Base-by-base conservation (phyloP, 2,797 vertebrate species). In the Argentina silus region DNA sequence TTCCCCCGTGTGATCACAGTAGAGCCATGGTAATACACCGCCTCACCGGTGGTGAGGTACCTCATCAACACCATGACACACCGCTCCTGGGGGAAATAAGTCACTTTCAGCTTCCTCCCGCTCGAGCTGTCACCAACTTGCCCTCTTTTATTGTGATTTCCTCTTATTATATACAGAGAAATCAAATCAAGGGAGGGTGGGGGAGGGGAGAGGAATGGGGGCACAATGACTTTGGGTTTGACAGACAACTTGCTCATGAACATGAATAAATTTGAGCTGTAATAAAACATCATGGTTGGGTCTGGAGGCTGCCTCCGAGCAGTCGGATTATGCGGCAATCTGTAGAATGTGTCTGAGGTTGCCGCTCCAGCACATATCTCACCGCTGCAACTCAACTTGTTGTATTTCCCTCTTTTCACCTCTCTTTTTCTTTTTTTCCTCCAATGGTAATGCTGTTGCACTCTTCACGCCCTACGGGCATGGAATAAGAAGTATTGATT, bases 41-140 rank as follows among this genome's bases (percentile, higher is more conserved):
- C 80, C 69, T n/a, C n/a, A n/a, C 65, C 78, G 15, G 75, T 78
- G 44, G 87, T 83, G 85, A 92, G 81, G 89, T 70, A 21, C 79
- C 86, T 84, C 89, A 84, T 84, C 81, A 62, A 81, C 78, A 86
- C 76, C 83, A 83, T 73, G 70, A 88, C 82, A 77, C 88, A 43
- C 74, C 19, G 80, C 73, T 93, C 88, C 87, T 81, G 57, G 74
- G 88, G 90, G 92, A 92, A 93, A 94, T 92, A 93, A 94, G 78
- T 76, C 75, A 82, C 73, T 85, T 89, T 73, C 86, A 88, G 78
- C 75, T 84, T 65, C 69, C 84, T 74, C 80, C 89, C 85, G 62
- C 62, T 68, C 67, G 83, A 89, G 79, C 89, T 91, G 84, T 89
- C 86, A 89, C 60, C 80, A 57, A 17, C 44, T 50, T n/a, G 47